A percentile compares a stretch with the other conserved stretches of the same genome.
Conservation (phyloP, 2,888 invertebrate species). For the Sphaeridia pumilis region DNA sequence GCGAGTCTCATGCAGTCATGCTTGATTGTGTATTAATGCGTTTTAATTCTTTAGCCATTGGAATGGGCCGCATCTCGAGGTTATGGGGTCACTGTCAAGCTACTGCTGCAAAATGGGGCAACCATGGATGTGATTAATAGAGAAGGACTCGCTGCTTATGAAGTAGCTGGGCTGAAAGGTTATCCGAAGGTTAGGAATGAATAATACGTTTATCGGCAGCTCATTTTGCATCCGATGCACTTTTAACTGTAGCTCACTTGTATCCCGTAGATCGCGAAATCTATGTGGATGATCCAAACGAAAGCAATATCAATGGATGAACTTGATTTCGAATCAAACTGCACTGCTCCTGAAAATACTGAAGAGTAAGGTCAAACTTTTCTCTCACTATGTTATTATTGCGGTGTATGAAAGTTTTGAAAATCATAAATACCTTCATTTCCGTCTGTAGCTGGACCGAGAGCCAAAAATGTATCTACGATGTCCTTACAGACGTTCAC, state of each 20-base stretch:
- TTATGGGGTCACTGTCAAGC: slow-evolving; percentile 9
- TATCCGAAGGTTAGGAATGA: slow-evolving; percentile 2
- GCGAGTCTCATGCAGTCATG: too few relatives aligned
- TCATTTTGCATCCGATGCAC: not conserved
- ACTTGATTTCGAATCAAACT: not conserved
- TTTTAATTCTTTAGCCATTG: slow-evolving; percentile 5
- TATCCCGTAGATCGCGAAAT: not conserved
- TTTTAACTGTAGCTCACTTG: not conserved
- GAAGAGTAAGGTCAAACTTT: not conserved
- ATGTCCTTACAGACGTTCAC: slow-evolving; percentile 11
- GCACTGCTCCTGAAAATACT: not conserved
- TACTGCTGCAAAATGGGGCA: not conserved
- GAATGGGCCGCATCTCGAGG: slow-evolving; percentile 10
- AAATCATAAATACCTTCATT: not conserved
- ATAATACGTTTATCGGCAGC: not conserved
- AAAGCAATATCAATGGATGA: not conserved
- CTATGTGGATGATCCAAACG: not conserved
- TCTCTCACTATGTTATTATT: too few relatives aligned
- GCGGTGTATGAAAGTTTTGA: too few relatives aligned
- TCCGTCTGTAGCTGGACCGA: not conserved
- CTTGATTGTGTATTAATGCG: not conserved
- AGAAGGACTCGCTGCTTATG: slow-evolving; percentile 13
- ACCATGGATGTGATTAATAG: slow-evolving; percentile 2
- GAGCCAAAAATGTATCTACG: slow-evolving; percentile 10
- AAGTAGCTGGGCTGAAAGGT: slow-evolving; percentile 17